These are phyloP conservation scores for Allacma fusca DNA, from an alignment of 2,888 invertebrate species.

Conservation along the genomic window DNA sequence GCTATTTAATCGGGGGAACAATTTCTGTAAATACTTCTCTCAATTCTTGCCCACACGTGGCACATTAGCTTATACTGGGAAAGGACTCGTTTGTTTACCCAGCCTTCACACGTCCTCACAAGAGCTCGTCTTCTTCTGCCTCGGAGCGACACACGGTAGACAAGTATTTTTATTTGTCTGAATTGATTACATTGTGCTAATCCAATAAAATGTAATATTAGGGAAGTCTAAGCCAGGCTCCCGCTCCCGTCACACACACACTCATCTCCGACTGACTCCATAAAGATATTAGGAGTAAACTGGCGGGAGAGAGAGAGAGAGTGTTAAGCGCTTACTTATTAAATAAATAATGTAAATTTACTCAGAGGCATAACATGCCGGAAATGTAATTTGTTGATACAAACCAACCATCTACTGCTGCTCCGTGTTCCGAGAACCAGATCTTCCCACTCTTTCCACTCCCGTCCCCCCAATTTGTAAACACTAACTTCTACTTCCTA, in stretches of 20 bases:
- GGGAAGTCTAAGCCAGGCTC: neutral
- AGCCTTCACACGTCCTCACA: neutral
- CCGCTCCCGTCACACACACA: neutral
- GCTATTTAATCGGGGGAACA: neutral
- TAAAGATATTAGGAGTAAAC: neutral
- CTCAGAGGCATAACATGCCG: neutral
- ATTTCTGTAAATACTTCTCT: constrained; percentile 11
- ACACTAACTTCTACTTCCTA: neutral
- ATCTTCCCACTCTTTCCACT: neutral
- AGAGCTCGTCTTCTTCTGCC: no score
- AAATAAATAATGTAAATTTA: constrained; percentile 4
- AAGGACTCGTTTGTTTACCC: neutral
- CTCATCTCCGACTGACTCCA: neutral
- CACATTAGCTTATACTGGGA: neutral
- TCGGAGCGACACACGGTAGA: no score
- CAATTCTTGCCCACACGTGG: neutral
- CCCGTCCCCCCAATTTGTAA: neutral
- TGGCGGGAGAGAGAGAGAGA: neutral
- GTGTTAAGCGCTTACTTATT: constrained; percentile 7
- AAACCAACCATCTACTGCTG: neutral
- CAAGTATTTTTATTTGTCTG: neutral
- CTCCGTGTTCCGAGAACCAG: neutral
- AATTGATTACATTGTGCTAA: constrained; percentile 6
- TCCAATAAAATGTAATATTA: neutral
- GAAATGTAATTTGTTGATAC: neutral